Percentiles rank a stretch among this genome's conserved stretches.
These are phyloP conservation scores for Drosophila stalkeri DNA, from an alignment of 2,888 invertebrate species.

Conservation along the genomic window DNA sequence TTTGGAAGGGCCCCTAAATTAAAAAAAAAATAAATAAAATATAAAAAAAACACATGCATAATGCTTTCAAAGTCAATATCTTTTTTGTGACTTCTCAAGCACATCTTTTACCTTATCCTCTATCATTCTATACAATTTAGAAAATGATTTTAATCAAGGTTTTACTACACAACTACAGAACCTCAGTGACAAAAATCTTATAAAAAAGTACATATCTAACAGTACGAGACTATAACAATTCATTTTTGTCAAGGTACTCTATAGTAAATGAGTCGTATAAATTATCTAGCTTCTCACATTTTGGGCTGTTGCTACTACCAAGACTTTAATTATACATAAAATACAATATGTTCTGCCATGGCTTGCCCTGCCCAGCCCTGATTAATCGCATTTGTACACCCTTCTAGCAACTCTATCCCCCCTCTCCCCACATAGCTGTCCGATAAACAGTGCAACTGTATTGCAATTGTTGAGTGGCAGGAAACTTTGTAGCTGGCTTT, in stretches of 20 bases:
- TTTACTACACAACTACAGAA: no score
- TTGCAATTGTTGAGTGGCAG: slow-evolving; percentile 33
- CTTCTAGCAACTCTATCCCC: background rate
- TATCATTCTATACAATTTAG: no score
- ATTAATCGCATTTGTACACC: slow-evolving; percentile 25
- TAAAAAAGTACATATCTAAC: no score
- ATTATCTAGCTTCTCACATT: background rate
- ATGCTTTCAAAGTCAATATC: no score
- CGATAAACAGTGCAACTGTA: slow-evolving; percentile 38
- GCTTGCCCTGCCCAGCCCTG: background rate
- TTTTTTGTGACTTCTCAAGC: no score
- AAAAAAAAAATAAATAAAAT: no score
- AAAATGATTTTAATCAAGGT: no score
- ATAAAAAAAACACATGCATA: no score
- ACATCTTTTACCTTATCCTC: no score
- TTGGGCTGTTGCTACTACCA: background rate
- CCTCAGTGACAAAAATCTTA: no score
- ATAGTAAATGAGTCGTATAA: background rate
- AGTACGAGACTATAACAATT: no score
- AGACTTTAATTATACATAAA: slow-evolving; percentile 3
- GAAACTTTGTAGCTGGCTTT: slow-evolving; percentile 65
- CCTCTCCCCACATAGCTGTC: background rate
- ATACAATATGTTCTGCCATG: background rate
- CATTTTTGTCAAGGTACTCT: background rate
- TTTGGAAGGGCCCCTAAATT: no score